A percentile compares a stretch with the other conserved stretches of the same genome.
phyloP scores from a whole-genome alignment of 1,140 invertebrate genomes.

The honey bee (Apis mellifera) region DNA sequence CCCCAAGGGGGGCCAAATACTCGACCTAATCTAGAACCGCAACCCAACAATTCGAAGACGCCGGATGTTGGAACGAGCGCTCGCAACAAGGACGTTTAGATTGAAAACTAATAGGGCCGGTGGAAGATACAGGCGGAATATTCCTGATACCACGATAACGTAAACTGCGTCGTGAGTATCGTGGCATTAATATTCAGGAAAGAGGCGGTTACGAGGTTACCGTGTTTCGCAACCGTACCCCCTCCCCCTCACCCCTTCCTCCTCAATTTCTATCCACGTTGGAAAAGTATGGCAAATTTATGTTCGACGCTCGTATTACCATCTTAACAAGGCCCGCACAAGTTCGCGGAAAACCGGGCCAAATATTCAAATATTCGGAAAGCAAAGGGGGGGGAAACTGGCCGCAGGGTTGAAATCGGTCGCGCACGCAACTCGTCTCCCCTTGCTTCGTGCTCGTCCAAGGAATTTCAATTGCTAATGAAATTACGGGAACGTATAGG shows the following conservation, averaged over 20 bases:
- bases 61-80: background rate
- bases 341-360: background rate
- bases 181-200: constrained; percentile 36
- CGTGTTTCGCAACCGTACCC: background rate
- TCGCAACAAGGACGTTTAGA: constrained; percentile 6
- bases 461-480: constrained; percentile 76
- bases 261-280: background rate
- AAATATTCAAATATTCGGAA: constrained; percentile 23
- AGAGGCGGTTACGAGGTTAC: constrained; percentile 28
- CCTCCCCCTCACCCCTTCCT: background rate
- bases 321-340: constrained; percentile 39
- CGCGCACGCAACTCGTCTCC: constrained; percentile 55
- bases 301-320: constrained; percentile 23
- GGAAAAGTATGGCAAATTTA: constrained; percentile 11
- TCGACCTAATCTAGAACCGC: background rate
- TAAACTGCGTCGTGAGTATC: constrained; percentile 22
- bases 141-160: constrained; percentile 27
- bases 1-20: background rate
- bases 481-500: constrained; percentile 63
- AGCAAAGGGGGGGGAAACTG: background rate
- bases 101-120: constrained; percentile 19
- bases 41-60: background rate
- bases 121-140: constrained; percentile 1
- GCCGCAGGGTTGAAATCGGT: constrained; percentile 58
- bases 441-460: constrained; percentile 53